Base-by-base conservation (phyloP, 2,888 invertebrate species). In the Meteorus colon region DNA sequence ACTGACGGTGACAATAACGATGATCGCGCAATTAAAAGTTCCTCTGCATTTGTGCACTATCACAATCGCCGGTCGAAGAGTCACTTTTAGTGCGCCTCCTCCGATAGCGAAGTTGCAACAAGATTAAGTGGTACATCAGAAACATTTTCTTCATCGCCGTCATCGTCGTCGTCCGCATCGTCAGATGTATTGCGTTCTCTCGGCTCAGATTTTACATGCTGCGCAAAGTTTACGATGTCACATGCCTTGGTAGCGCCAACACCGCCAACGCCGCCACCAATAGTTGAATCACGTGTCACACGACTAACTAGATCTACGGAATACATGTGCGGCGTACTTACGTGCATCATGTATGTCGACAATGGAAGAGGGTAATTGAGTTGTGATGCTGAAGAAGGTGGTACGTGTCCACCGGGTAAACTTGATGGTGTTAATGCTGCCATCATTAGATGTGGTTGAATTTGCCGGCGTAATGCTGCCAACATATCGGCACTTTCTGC, bases 371-470 rank as follows among this genome's bases (percentile, higher is more conserved):
- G 78, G 73, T 88, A 89, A 83, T 87, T 88, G 68, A 89, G 81
- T 80, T 87, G 87, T 60, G 84, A 79, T 51, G 84, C 76, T 19
- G 86, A 81, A 1, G 87, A 82, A 8, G 86, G 83, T 69, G 82
- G 83, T 34, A 34, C 34, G 80, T 84, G 87, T 24, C 84, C 82
- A 80, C 87, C 85, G 77, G 88, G 85, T 79, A 90, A 80, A 81
- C 87, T 89, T 66, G 90, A 91, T 19, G 81, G 81, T 71, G 92
- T 92, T 82, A 93, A 91, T 75, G 93, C 90, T 10, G 93, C 93
- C 90, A 93, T 92, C 87, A 93, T 92, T 76, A 94, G 89, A 86
- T 94, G 94, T 74, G 94, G 94, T 86, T 94, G 94, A 82, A 94
- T 91, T 88, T 94, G 94, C 27, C 93, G 91, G 14, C 95, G 91